Percentiles rank a stretch among this genome's conserved stretches.
phyloP scores from a whole-genome alignment of 2,888 invertebrate species.

The Drosophila buzzatii region DNA sequence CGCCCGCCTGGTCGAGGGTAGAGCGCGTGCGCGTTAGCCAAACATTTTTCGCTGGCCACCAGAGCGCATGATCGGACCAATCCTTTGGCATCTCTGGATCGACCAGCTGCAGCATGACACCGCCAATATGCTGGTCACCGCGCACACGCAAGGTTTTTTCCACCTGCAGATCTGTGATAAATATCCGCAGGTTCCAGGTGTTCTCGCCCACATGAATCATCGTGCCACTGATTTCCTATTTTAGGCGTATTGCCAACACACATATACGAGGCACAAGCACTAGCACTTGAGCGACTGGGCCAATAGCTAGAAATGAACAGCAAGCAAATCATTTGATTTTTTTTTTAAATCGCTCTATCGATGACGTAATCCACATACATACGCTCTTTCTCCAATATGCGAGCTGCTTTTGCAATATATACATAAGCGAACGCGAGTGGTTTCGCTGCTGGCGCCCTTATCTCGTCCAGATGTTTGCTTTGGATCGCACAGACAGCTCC shows the following conservation, averaged over 20 bases:
- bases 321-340: conserved; percentile 61
- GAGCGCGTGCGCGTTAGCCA: conserved; percentile 98
- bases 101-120: conserved; percentile 98
- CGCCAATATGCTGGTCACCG: conserved; percentile 98
- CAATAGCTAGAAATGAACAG: conserved; percentile 52
- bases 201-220: conserved; percentile 93
- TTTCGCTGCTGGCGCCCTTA: conserved; percentile 56
- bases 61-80: conserved; percentile 99
- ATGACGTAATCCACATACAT: conserved; percentile 77
- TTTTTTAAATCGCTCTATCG: conserved; percentile 50
- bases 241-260: conserved; percentile 54
- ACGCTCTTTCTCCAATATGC: conserved; percentile 36
- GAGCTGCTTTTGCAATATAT: conserved; percentile 60
- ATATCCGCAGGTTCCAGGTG: conserved; percentile 97
- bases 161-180: conserved; percentile 96
- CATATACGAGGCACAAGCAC: conserved; percentile 21
- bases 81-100: conserved; percentile 98
- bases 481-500: conserved; percentile 35
- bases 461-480: conserved; percentile 75
- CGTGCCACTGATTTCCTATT: conserved; percentile 50
- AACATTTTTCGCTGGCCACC: conserved; percentile 98
- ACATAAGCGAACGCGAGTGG: conserved; percentile 19
- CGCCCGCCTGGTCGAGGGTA: conserved; percentile 98
- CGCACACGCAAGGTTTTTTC: conserved; percentile 96
- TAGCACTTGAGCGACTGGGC: conserved; percentile 25